phyloP scores from a whole-genome alignment of 1,140 invertebrate genomes.

The Macrobrachium rosenbergii region DNA sequence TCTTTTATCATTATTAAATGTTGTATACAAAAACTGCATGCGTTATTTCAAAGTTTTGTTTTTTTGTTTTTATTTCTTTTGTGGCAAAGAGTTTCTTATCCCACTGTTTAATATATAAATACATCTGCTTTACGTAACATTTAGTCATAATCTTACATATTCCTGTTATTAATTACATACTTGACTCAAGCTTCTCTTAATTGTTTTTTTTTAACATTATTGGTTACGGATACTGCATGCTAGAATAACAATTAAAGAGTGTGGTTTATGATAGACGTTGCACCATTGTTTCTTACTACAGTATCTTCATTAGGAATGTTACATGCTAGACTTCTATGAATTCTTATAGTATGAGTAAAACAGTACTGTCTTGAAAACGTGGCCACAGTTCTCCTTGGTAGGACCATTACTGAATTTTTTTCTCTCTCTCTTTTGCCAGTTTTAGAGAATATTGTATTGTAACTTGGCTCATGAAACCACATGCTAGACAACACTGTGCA shows the following conservation, averaged over 20 bases:
- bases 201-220: too few species aligned
- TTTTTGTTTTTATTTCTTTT: too few species aligned
- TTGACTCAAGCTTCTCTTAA: too few species aligned
- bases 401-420: background rate
- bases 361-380: constrained; percentile 47
- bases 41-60: too few species aligned
- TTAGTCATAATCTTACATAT: too few species aligned
- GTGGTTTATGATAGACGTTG: constrained; percentile 43
- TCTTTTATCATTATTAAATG: background rate
- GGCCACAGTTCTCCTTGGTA: constrained; percentile 24
- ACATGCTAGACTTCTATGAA: constrained; percentile 51
- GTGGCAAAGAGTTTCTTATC: constrained; percentile 10
- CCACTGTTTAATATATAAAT: background rate
- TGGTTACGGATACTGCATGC: background rate
- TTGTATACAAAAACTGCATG: too few species aligned
- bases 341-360: constrained; percentile 40
- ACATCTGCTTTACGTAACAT: constrained; percentile 2
- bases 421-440: background rate
- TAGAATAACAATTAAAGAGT: background rate
- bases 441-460: too few species aligned
- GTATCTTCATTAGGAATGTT: constrained; percentile 43
- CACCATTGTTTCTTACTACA: constrained; percentile 43
- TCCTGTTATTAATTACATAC: too few species aligned
- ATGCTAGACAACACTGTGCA: background rate
- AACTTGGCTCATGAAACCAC: background rate